Evolutionary conservation across 2,797 vertebrate species (phyloP), one percentile per base, ranked within the genome.

Genomic region (Rhinatrema bivittatum): DNA sequence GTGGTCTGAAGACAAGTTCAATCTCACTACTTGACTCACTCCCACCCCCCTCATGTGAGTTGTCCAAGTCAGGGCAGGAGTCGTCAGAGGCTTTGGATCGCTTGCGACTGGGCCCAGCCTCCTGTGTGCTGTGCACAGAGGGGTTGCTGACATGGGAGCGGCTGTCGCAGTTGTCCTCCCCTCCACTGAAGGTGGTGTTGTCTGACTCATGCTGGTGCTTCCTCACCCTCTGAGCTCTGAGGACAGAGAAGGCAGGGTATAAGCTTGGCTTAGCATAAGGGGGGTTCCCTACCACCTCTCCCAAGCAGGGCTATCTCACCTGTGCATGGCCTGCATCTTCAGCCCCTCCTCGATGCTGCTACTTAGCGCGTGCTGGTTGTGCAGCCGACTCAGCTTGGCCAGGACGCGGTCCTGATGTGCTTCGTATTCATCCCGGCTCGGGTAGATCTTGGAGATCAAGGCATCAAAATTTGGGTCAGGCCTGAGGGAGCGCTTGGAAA

Each of bases 401-500:
- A 94, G 72, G 4, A 94, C 87, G 0, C 87, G 69, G 28, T 90
- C 87, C 69, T 93, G 91, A 39, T 93, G 90, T 2, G 90, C 91
- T 50, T 94, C 91, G 0, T 94, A 94, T 58, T 94, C 91, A 2
- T 93, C 91, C 1, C 91, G 80, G 54, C 89, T 93, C 1, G 91
- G 91, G 53, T 94, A 93, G 45, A 94, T 94, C 70, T 94, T 94
- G 2, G 88, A 91, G 57, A 94, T 94, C 39, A 94, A 78, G 0
- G 91, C 91, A n/a, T 94, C 91, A 1, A 93, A 94, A 51, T 94
- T 94, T 1, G 91, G 87, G 49, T 94, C 91, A 0, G 88, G 80
- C 1, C 91, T 83, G 6, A 94, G 78, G 0, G 91, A 94, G 1
- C 91, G 81, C 41, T 93, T 84, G 18, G 91, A 94, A 1, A 94